phyloP scores from a whole-genome alignment of 2,113 vertebrate species.

The Lepus timidus region DNA sequence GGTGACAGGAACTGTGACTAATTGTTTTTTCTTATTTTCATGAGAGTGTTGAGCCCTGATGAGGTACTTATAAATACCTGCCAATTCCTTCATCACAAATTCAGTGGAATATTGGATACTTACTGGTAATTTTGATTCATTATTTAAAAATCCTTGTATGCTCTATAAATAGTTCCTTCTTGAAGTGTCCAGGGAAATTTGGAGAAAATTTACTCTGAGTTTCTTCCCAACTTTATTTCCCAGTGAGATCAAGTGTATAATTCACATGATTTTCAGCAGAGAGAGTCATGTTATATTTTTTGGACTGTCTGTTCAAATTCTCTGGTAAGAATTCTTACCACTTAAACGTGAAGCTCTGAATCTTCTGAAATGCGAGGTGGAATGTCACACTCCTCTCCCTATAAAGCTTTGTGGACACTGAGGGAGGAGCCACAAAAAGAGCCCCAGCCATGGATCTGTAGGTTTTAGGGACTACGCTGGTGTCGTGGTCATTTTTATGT shows the following conservation, averaged over 20 bases:
- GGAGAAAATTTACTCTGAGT: conserved; percentile 47
- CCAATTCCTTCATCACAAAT: conserved; percentile 9
- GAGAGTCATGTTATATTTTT: conserved; percentile 68
- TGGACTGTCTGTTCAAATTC: conserved; percentile 41
- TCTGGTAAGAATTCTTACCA: not conserved
- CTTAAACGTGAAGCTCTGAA: not conserved
- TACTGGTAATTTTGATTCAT: conserved; percentile 5
- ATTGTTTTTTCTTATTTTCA: not conserved
- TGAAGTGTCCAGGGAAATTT: conserved; percentile 43
- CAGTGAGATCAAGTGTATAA: conserved; percentile 47
- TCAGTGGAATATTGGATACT: not conserved
- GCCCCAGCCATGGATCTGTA: not conserved
- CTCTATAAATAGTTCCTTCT: conserved; percentile 41
- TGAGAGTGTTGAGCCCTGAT: not conserved
- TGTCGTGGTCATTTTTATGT: not conserved
- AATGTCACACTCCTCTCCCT: not conserved
- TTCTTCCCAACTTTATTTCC: conserved; percentile 62
- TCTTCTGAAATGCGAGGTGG: conserved; percentile 6
- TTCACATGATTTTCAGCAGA: conserved; percentile 47
- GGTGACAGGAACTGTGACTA: not conserved
- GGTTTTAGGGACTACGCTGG: not conserved
- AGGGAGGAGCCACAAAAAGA: not conserved
- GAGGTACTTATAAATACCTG: not conserved
- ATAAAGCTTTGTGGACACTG: not conserved
- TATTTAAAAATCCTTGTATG: conserved; percentile 30